Evolutionary conservation across 2,113 vertebrate species (phyloP).

Genomic region (Archocentrus centrarchus): DNA sequence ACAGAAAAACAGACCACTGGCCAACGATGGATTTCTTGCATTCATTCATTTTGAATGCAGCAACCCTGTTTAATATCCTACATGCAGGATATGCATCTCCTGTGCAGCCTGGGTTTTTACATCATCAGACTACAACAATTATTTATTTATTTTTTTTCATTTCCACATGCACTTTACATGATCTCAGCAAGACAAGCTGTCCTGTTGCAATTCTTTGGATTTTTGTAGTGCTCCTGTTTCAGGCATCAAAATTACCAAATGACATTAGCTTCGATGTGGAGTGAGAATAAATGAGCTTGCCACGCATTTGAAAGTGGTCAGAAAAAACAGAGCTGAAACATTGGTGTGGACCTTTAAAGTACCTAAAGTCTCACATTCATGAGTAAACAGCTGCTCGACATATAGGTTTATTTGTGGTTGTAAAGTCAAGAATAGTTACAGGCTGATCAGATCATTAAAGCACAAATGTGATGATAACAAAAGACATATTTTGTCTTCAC

Average conservation of each 20-base stretch:
- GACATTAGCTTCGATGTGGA: not conserved
- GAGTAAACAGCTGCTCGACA: constrained; percentile 12
- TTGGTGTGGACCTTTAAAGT: not conserved
- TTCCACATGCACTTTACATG: not conserved
- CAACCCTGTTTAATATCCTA: not conserved
- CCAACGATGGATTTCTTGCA: not conserved
- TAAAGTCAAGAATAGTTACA: not conserved
- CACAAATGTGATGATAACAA: not conserved
- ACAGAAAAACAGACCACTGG: constrained; percentile 35
- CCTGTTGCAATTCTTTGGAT: not conserved
- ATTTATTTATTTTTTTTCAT: not conserved
- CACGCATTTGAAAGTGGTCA: not conserved
- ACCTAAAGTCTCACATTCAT: constrained; percentile 1
- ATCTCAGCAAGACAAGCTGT: not conserved
- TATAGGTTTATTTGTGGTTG: constrained; percentile 5
- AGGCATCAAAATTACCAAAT: not conserved
- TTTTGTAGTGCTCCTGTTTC: not conserved
- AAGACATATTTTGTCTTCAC: constrained; percentile 12
- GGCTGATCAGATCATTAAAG: constrained; percentile 16
- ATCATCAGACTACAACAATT: not conserved
- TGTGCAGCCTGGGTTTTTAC: not conserved
- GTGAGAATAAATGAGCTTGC: not conserved
- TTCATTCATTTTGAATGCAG: not conserved
- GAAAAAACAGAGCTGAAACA: not conserved
- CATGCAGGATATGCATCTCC: not conserved